Base-by-base conservation (phyloP, 2,888 invertebrate species). In the Laspeyria flexula region DNA sequence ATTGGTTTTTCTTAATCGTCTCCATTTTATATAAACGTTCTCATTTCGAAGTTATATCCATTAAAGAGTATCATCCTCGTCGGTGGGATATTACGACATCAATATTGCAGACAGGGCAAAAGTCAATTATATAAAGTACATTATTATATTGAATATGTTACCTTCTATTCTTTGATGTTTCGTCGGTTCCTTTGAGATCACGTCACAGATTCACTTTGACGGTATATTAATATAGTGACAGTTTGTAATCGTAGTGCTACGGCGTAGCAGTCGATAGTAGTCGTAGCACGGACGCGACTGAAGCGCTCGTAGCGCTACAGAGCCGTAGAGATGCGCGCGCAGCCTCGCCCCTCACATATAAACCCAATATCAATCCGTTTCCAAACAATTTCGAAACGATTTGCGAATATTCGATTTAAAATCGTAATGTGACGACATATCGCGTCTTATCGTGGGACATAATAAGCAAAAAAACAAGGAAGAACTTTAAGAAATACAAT, bases 291-390 rank as follows among this genome's bases (percentile, higher is more conserved):
- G 71, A 75, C 77, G 79, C 83, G 86, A 91, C 91, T 91, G 88
- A 86, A 71, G 70, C 78, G 78, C 72, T 77, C 81, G 86, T 85
- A 86, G 82, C 81, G 77, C 77, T 83, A 81, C 81, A 71, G 58
- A 69, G 66, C 59, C 76, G 81, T 82, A 79, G 74, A 70, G 63
- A 33, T 89, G 91, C 91, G 91, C 88, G 90, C 91, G 90, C 90
- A 90, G 82, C 88, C 86, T 84, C 88, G 83, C 88, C 90, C 88
- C 87, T 82, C 83, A 83, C 85, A 85, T 81, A 77, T 82, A 82
- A 83, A 86, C 82, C 88, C 88, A 75, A 90, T 90, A 90, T 85
- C 86, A 88, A 90, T 90, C 86, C 86, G 81, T 80, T 78, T 76
- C 75, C 76, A 77, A 75, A 77, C 78, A 81, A 84, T 83, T 86